Evolutionary conservation across 2,888 invertebrate genomes (phyloP), one percentile per base, ranked within the genome.

Genomic region (Sturmia bella): DNA sequence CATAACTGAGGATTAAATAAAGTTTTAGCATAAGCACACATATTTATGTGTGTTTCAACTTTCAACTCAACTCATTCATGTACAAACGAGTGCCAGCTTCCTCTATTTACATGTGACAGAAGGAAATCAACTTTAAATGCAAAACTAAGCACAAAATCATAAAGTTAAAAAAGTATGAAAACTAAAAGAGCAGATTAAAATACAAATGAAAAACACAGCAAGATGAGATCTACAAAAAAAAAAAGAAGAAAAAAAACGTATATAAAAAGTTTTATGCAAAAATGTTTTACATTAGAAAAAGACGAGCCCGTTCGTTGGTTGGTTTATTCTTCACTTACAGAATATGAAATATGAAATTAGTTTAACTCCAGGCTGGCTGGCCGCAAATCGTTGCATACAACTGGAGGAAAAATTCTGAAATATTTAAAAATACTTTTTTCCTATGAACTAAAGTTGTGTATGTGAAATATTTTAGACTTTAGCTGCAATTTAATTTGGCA

Each of bases 121-220:
- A 80, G 74, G 73, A 80, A 80, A 74, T 80, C 74, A 80, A 74
- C 79, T 74, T 74, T 57, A 69, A 64, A 79, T 69, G 39, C 27
- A 68, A 39, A 68, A 69, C 17, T 43, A 32, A 32, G 61, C 37
- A 12, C 32, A 24, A 69, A 61, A 76, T 13, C 9, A 56, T 57
- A 27, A 66, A 66, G 41, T 72, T 56, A 48, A 69, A 7, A 57
- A 41, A 15, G 39, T 39, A 50, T 13, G 17, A 64, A 66, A 52
- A 66, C 32, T 41, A 72, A 50, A 59, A 59, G 32, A 63, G 48
- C 19, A 61, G 24, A 61, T 66, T 61, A 61, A 61, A 61, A 61
- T 41, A 54, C 17, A 48, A 72, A 48, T 39, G 15, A 43, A 15
- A 32, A 21, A 74, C 56, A 32, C 32, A 32, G 32, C 32, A 43